Percentiles rank a stretch among this genome's conserved stretches.
phyloP scores from a whole-genome alignment of 1,140 invertebrate genomes.

The Lerema accius region DNA sequence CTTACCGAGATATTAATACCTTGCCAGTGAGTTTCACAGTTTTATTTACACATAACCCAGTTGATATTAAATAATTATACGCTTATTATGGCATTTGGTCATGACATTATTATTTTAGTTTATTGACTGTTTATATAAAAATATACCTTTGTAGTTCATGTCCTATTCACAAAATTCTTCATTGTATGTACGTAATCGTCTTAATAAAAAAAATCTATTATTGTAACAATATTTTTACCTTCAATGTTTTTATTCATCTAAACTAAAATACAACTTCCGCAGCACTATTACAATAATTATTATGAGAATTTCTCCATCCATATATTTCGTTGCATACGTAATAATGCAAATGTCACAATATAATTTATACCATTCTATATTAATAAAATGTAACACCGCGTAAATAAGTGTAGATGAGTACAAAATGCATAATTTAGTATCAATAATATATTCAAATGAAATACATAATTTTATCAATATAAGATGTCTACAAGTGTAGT shows the following conservation, averaged over 20 bases:
- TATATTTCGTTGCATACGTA: too few relatives aligned
- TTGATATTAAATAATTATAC: neutral
- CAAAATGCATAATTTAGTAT: conserved; percentile 26
- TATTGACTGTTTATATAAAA: neutral
- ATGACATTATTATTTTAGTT: neutral
- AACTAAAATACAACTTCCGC: too few relatives aligned
- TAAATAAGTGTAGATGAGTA: conserved; percentile 12
- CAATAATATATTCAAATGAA: neutral
- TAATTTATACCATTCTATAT: neutral
- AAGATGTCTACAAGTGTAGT: neutral
- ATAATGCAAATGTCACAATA: neutral
- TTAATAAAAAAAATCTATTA: too few relatives aligned
- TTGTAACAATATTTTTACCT: too few relatives aligned
- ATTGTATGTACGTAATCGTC: too few relatives aligned
- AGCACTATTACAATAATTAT: too few relatives aligned
- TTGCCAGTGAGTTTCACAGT: conserved; percentile 16
- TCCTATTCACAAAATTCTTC: too few relatives aligned
- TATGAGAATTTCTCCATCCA: too few relatives aligned
- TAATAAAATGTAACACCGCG: neutral
- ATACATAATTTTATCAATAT: neutral
- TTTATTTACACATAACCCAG: neutral
- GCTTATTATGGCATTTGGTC: conserved; percentile 3
- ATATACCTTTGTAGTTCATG: too few relatives aligned
- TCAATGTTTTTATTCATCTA: too few relatives aligned
- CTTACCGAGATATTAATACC: too few relatives aligned